phyloP scores from a whole-genome alignment of 2,113 vertebrate genomes.

The Phoenicopterus ruber region DNA sequence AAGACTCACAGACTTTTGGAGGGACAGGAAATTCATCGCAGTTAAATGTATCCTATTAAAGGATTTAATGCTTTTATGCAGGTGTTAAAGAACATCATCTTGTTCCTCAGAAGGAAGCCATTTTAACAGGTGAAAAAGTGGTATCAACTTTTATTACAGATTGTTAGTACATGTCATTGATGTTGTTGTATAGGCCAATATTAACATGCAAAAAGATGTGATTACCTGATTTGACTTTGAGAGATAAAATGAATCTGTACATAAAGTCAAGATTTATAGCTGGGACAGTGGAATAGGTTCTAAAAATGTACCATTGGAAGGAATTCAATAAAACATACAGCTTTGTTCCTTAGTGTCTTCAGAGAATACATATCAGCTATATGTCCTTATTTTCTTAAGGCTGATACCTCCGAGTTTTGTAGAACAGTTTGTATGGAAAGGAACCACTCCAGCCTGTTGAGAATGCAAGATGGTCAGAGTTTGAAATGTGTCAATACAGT shows the following conservation, averaged over 20 bases:
- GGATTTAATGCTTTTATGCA: background rate
- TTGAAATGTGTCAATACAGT: background rate
- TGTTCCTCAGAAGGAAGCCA: background rate
- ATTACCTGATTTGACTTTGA: background rate
- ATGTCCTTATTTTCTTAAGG: background rate
- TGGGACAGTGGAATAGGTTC: background rate
- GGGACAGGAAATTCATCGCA: background rate
- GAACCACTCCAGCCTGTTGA: background rate
- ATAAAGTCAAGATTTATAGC: background rate
- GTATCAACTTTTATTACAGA: background rate
- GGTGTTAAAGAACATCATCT: background rate
- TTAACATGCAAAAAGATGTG: background rate
- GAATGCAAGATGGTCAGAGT: too few relatives aligned
- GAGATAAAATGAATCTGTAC: background rate
- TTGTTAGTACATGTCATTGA: fast-evolving
- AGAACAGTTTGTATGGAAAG: background rate
- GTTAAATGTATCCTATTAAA: background rate
- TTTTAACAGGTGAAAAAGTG: background rate
- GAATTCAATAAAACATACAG: background rate
- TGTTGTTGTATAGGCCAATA: background rate
- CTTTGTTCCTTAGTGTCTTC: background rate
- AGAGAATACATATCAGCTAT: background rate
- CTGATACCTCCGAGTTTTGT: background rate
- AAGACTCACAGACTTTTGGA: background rate
- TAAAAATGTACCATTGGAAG: background rate